Base-by-base conservation (phyloP, 2,113 vertebrate genomes). In the Hemichromis elongatus region DNA sequence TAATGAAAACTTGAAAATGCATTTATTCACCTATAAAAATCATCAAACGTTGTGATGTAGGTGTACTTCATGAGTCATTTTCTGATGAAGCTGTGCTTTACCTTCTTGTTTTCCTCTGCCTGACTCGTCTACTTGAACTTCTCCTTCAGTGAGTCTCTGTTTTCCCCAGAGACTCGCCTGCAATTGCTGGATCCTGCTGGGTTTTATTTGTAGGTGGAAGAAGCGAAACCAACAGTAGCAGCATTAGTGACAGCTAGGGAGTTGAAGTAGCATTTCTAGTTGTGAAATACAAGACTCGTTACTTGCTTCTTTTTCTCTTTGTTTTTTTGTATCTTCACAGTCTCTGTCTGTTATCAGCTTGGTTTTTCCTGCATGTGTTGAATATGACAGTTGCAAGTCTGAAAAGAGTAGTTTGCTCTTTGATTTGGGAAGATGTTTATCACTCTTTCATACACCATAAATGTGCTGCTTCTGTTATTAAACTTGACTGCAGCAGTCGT, bases 121-220 rank as follows among this genome's bases (percentile, higher is more conserved):
- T 30, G 8, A 28, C 57, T 59, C 3, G 2, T 73, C 26, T 50
- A 28, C 55, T 80, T 78, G 59, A 82, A 63, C 59, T 59, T 79
- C 33, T 66, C 53, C 66, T 75, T 84, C 79, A 80, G 33, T 33
- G 45, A 82, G 75, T 70, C 81, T 78, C 35, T 57, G 11, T 35
- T 0, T 24, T 85, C 81, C 84, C 82, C 68, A 54, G 84, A 85
- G 87, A 81, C 47, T 77, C 53, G 4, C 57, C 70, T 57, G 80
- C 40, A 50, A 54, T 75, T 77, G 85, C 8, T 79, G 82, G 73
- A 70, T 82, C 85, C 87, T 42, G 85, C 89, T 82, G 83, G 30
- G 21, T 77, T 78, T 86, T 77, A 89, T 87, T 87, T 77, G 66
- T 56, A 77, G 87, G 87, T 77, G 80, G 77, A 80, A 66, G 80